Evolutionary conservation across 2,797 vertebrate genomes (phyloP).

Genomic region (Manis javanica): DNA sequence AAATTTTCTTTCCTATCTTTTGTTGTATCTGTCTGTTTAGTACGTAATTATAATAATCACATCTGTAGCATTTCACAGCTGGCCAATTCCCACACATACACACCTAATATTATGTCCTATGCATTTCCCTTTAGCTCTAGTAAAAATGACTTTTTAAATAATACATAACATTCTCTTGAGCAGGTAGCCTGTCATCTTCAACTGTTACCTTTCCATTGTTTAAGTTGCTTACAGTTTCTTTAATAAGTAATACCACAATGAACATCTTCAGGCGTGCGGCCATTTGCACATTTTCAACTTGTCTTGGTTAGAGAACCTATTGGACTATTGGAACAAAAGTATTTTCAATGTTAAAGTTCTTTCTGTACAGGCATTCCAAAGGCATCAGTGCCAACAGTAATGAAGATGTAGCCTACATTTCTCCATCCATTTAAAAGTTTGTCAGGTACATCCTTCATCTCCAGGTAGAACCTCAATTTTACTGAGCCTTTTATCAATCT

Average conservation of each 20-base stretch:
- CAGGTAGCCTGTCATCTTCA: neutral
- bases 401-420: neutral
- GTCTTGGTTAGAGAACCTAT: neutral
- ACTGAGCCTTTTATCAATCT: neutral
- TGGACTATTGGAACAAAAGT: neutral
- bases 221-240: neutral
- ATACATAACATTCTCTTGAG: neutral
- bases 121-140: neutral
- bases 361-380: neutral
- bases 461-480: neutral
- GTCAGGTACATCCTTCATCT: neutral
- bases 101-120: rapidly evolving
- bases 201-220: neutral
- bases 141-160: neutral
- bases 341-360: neutral
- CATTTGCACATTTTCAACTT: neutral
- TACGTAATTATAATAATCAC: neutral
- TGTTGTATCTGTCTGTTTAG: too few species aligned
- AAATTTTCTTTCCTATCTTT: neutral
- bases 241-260: neutral
- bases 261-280: neutral
- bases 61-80: neutral
- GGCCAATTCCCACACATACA: neutral
- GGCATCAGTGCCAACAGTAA: neutral
- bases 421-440: neutral